phyloP scores from a whole-genome alignment of 1,140 invertebrate species.

The Eueides isabella region DNA sequence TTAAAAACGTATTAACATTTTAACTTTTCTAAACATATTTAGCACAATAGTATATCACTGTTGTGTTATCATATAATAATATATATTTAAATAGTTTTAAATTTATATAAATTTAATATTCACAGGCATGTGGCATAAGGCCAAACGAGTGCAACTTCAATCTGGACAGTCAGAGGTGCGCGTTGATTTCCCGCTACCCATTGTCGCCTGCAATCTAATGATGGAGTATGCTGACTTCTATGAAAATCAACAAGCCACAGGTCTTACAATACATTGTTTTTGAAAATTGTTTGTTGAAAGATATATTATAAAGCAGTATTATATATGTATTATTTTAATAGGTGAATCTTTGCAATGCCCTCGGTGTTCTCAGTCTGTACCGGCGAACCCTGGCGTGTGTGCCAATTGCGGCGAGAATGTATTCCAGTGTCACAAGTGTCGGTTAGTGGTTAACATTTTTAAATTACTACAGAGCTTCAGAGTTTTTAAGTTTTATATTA shows the following conservation, averaged over 20 bases:
- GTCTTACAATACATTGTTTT: constrained; percentile 44
- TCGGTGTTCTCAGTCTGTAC: constrained; percentile 96
- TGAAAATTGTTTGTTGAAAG: background rate
- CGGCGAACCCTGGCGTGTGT: constrained; percentile 98
- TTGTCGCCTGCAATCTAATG: constrained; percentile 99
- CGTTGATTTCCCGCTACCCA: constrained; percentile 97
- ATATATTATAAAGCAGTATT: background rate
- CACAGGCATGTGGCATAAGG: constrained; percentile 96
- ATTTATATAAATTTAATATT: background rate
- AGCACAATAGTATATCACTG: too few species aligned
- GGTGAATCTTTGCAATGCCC: constrained; percentile 98
- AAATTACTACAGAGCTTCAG: background rate
- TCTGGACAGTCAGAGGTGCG: constrained; percentile 97
- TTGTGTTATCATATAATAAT: too few species aligned
- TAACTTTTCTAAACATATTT: too few species aligned
- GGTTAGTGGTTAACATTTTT: constrained; percentile 79
- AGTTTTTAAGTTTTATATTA: too few species aligned
- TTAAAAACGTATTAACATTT: too few species aligned
- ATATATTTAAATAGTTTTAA: too few species aligned
- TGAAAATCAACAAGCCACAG: constrained; percentile 90
- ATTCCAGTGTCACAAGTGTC: constrained; percentile 98
- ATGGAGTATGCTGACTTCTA: constrained; percentile 99
- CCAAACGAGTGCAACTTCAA: constrained; percentile 93
- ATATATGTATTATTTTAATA: constrained; percentile 65
- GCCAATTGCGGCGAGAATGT: constrained; percentile 99